Conservation (phyloP, 2,797 vertebrate species). For the Onychomys arenicola region DNA sequence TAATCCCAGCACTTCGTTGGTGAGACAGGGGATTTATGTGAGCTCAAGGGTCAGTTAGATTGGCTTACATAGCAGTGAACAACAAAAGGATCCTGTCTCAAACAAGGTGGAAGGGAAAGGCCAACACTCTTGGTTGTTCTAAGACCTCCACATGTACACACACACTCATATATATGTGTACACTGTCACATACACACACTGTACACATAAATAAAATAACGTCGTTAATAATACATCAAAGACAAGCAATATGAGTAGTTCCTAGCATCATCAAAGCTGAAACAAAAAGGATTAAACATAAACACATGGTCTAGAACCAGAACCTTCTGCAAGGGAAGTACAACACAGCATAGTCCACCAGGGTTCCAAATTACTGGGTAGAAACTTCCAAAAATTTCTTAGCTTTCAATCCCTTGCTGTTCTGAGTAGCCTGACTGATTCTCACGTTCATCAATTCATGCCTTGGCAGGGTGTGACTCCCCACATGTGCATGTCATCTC, state of each 20-base stretch:
- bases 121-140: neutral
- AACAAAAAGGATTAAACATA: neutral
- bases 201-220: neutral
- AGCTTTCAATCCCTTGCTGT: neutral
- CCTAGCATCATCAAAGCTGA: neutral
- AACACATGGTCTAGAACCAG: neutral
- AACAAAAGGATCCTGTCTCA: neutral
- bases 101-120: neutral
- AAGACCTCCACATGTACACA: neutral
- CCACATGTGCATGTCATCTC: neutral
- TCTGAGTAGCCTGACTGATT: too few relatives aligned
- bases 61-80: neutral
- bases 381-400: neutral
- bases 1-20: too few relatives aligned
- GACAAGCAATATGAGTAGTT: neutral
- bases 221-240: neutral
- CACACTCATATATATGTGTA: too few relatives aligned
- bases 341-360: neutral
- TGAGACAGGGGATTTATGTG: too few relatives aligned
- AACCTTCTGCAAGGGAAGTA: neutral
- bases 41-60: too few relatives aligned
- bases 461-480: neutral
- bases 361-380: neutral
- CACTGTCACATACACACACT: neutral
- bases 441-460: neutral